A percentile compares a stretch with the other conserved stretches of the same genome.
These are phyloP conservation scores for Ambastaia sidthimunki DNA, from an alignment of 2,797 vertebrate genomes.

Conservation along the genomic window DNA sequence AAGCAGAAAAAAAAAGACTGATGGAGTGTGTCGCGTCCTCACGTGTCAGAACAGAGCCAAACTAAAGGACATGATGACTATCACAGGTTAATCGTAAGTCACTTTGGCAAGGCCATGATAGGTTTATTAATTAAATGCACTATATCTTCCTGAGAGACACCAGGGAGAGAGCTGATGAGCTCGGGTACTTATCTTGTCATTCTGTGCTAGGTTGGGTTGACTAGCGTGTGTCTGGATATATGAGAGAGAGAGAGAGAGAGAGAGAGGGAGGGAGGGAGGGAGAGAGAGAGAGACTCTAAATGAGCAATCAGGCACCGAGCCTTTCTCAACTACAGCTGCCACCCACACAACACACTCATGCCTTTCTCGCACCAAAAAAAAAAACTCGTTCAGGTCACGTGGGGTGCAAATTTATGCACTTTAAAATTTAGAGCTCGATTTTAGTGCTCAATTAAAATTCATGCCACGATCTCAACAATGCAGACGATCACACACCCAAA, in stretches of 20 bases:
- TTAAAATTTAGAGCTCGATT: constrained; percentile 9
- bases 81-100: constrained; percentile 43
- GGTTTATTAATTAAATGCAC: constrained; percentile 46
- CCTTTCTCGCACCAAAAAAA: constrained; percentile 30
- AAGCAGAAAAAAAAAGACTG: background rate
- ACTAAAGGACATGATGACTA: constrained; percentile 42
- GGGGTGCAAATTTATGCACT: constrained; percentile 13
- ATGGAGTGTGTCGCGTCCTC: constrained; percentile 22
- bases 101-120: constrained; percentile 34
- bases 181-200: constrained; percentile 47
- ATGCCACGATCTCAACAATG: background rate
- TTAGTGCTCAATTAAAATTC: constrained; percentile 43
- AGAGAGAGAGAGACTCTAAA: constrained; percentile 45
- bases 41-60: constrained; percentile 32
- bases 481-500: constrained; percentile 31
- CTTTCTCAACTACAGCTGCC: constrained; percentile 57
- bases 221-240: constrained; percentile 13
- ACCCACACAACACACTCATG: constrained; percentile 46
- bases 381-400: constrained; percentile 29
- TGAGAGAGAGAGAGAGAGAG: constrained; percentile 15
- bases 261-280: constrained; percentile 26
- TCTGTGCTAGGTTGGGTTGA: constrained; percentile 5
- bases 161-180: constrained; percentile 36
- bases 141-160: constrained; percentile 30
- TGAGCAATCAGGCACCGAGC: constrained; percentile 56